Base-by-base conservation (phyloP, 2,888 invertebrate genomes). In the Eupithecia inturbata region DNA sequence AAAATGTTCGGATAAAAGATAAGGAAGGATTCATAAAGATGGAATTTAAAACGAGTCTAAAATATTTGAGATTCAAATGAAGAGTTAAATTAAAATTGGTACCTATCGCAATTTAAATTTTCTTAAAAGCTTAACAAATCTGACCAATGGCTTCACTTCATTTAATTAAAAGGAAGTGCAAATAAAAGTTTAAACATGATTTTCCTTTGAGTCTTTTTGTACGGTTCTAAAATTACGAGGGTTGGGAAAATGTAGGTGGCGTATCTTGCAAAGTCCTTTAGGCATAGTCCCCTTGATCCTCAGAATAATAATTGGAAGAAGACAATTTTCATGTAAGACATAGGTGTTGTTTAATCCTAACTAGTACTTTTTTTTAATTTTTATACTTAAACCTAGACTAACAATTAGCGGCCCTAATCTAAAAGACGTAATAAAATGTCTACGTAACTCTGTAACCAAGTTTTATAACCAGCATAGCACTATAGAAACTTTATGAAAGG, bases 121-220 rank as follows among this genome's bases (percentile, higher is more conserved):
- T 81, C 78, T 77, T 76, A 78, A 80, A 78, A 74, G 68, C 60
- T 75, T 79, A 76, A 77, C 76, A 78, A 64, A 82, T 80, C 78
- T 74, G 79, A 78, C 76, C 79, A 75, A 69, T 76, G 72, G 57
- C 77, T 75, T 70, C 71, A 71, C 71, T 78, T 77, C 68, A 81
- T 82, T 85, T 82, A 82, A 85, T 84, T 85, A 83, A 83, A 83
- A 81, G 80, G 73, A 75, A 78, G 77, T 73, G 78, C 77, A 77
- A 79, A 76, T 76, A 78, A 81, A 76, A 78, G 68, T 71, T 73
- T 63, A 76, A 78, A 76, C 76, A 79, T 79, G 72, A 77, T 77
- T 78, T 64, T 76, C 77, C 72, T 73, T 73, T 77, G 68, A 78
- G 63, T 72, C 74, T 76, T 77, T 78, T 76, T 77, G 53, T 73